These are phyloP conservation scores for Ctenodactylus gundi DNA, from an alignment of 2,113 vertebrate species.

Conservation along the genomic window DNA sequence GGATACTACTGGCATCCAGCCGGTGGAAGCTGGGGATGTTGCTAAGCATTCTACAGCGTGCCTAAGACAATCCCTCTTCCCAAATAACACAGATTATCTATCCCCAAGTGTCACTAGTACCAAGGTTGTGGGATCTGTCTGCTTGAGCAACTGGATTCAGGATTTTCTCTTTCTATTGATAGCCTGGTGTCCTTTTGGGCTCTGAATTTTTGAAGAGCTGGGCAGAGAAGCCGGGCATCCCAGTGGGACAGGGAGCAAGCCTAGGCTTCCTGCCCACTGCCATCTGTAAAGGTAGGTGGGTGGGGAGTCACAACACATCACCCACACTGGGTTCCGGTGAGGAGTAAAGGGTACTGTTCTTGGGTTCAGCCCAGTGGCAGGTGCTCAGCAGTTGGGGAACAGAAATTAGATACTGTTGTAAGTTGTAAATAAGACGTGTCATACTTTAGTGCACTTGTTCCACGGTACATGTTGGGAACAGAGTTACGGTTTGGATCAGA, in stretches of 20 bases:
- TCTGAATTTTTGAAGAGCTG: not conserved
- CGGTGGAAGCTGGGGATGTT: not conserved
- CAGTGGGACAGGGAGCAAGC: not conserved
- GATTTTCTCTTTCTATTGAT: too few species aligned
- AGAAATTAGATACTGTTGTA: not conserved
- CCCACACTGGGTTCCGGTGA: not conserved
- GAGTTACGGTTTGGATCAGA: too few species aligned
- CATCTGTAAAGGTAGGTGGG: not conserved
- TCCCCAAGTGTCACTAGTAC: not conserved
- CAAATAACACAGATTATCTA: not conserved
- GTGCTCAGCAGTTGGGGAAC: not conserved
- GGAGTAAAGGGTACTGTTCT: too few species aligned
- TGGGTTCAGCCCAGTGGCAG: not conserved
- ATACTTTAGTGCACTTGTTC: not conserved
- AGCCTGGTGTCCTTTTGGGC: not conserved
- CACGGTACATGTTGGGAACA: not conserved
- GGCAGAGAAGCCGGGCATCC: not conserved
- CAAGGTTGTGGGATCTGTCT: not conserved
- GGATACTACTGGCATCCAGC: not conserved
- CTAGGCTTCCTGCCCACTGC: not conserved
- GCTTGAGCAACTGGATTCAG: not conserved
- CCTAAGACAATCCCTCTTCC: not conserved
- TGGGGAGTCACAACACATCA: too few species aligned
- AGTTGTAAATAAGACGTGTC: not conserved
- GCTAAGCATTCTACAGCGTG: not conserved